Conservation (phyloP, 2,113 vertebrate species). For the Sinocyclocheilus anshuiensis region DNA sequence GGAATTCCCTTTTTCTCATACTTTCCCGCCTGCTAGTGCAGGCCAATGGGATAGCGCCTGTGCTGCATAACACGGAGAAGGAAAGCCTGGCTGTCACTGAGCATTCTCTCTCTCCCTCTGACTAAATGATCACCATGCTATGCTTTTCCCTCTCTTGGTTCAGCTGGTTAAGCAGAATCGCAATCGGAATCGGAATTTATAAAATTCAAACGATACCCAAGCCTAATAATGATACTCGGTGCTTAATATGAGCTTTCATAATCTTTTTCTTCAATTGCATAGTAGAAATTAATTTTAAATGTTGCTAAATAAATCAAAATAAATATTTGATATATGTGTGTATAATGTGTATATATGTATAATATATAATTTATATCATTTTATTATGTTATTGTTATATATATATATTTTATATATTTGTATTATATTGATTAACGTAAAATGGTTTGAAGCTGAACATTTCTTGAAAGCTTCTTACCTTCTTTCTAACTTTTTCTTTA, state of each 20-base stretch:
- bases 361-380: no score
- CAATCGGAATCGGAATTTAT: no score
- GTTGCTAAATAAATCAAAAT: no score
- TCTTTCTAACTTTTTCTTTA: no score
- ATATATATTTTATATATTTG: background rate
- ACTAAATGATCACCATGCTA: background rate
- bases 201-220: no score
- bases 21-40: slow-evolving; percentile 70
- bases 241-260: no score
- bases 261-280: background rate
- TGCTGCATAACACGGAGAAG: slow-evolving; percentile 59
- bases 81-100: slow-evolving; percentile 22
- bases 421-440: background rate
- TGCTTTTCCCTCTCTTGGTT: background rate
- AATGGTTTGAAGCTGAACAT: no score
- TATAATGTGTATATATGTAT: background rate
- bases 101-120: background rate
- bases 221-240: no score
- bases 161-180: no score
- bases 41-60: slow-evolving; percentile 63
- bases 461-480: no score
- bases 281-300: no score
- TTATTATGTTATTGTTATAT: background rate
- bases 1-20: slow-evolving; percentile 72
- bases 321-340: no score